A percentile compares a stretch with the other conserved stretches of the same genome.
These are phyloP conservation scores for Lepidurus apus DNA, from an alignment of 1,140 invertebrate species.

Conservation along the genomic window DNA sequence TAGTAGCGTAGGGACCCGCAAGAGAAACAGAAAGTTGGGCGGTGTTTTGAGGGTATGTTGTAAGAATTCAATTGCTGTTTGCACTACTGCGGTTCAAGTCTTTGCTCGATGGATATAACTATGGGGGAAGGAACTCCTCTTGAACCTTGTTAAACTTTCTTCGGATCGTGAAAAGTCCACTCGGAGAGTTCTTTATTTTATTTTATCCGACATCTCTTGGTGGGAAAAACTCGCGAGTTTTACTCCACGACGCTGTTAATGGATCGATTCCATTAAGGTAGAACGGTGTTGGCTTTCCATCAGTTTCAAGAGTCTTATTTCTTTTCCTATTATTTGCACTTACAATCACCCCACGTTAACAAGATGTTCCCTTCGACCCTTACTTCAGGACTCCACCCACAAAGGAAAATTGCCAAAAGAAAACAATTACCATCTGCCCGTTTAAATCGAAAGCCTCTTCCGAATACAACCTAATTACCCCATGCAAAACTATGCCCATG, in stretches of 20 bases:
- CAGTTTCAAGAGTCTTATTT: conserved; percentile 19
- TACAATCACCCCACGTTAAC: not conserved
- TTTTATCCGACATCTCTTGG: too few relatives aligned
- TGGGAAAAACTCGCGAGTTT: too few relatives aligned
- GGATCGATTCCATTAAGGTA: conserved; percentile 10
- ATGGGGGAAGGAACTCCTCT: too few relatives aligned
- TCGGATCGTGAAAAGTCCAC: too few relatives aligned
- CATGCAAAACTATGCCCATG: not conserved
- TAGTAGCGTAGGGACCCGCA: too few relatives aligned
- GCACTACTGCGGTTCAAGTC: too few relatives aligned
- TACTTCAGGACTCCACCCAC: not conserved
- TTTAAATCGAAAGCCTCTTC: not conserved
- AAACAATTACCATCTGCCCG: not conserved
- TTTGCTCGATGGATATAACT: too few relatives aligned
- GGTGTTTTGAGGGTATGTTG: too few relatives aligned
- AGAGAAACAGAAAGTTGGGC: too few relatives aligned
- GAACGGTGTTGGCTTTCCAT: conserved; percentile 21
- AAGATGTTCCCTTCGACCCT: conserved; percentile 1
- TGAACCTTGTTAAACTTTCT: too few relatives aligned
- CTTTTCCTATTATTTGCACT: conserved; percentile 1
- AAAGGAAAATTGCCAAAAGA: not conserved
- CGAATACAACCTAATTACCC: not conserved
- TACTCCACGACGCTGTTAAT: not conserved
- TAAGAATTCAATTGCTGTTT: too few relatives aligned
- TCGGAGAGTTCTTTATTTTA: too few relatives aligned